These are phyloP conservation scores for Helicoverpa assulta DNA, from an alignment of 2,888 invertebrate genomes.

Conservation along the genomic window DNA sequence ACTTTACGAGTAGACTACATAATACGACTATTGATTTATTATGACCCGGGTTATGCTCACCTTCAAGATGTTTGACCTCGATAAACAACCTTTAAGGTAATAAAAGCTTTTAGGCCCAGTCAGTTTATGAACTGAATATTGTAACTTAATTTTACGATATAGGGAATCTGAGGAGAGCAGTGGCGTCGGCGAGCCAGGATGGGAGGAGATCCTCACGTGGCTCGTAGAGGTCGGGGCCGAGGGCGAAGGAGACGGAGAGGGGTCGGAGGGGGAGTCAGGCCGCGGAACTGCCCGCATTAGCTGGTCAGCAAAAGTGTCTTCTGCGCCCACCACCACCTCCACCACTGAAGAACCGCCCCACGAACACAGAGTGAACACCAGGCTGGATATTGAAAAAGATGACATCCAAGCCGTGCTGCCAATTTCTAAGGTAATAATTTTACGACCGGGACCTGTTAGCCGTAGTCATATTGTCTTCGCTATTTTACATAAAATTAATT, in stretches of 20 bases:
- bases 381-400: conserved; percentile 97
- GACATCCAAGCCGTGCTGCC: conserved; percentile 98
- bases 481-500: conserved; percentile 44
- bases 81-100: conserved; percentile 65
- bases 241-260: conserved; percentile 89
- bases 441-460: conserved; percentile 12
- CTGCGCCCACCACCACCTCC: conserved; percentile 73
- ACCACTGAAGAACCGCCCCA: conserved; percentile 85
- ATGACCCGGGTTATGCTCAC: conserved; percentile 67
- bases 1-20: conserved; percentile 42
- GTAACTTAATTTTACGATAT: conserved; percentile 45
- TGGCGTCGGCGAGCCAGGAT: conserved; percentile 84
- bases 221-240: conserved; percentile 97
- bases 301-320: conserved; percentile 93
- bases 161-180: conserved; percentile 81
- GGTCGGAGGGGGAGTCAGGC: conserved; percentile 89
- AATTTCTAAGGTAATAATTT: conserved; percentile 96
- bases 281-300: conserved; percentile 96
- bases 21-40: conserved; percentile 67
- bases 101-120: conserved; percentile 63
- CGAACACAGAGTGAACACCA: conserved; percentile 93
- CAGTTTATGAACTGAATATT: conserved; percentile 59
- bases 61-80: conserved; percentile 66
- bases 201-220: conserved; percentile 97
- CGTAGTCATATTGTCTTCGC: conserved; percentile 19